Conservation (phyloP, 2,797 vertebrate species). For the Lithobates sylvaticus region DNA sequence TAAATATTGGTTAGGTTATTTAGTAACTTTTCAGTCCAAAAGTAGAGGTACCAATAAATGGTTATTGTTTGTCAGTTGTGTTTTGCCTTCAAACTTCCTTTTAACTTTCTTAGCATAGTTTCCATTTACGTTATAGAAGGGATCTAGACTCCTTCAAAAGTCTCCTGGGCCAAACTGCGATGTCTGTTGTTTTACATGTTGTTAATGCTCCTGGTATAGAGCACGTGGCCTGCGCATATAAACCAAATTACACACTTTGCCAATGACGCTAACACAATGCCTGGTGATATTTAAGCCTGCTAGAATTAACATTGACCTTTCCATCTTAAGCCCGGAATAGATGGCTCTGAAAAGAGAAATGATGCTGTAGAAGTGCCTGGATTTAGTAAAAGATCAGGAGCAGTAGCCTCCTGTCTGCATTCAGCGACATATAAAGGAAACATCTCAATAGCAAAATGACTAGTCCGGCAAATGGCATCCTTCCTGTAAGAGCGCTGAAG, state of each 20-base stretch:
- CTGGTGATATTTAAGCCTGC: not conserved
- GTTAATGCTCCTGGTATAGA: not conserved
- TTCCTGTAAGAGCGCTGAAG: not conserved
- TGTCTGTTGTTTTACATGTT: not conserved
- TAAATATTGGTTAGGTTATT: too few species aligned
- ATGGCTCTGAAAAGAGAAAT: not conserved
- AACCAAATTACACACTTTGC: not conserved
- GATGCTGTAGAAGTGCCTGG: not conserved
- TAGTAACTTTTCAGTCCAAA: too few species aligned
- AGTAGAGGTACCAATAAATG: too few species aligned
- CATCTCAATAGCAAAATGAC: not conserved
- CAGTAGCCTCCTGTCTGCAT: not conserved
- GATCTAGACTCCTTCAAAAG: too few species aligned
- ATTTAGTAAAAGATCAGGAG: not conserved
- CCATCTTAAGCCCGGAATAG: not conserved
- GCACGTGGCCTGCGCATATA: not conserved
- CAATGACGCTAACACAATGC: too few species aligned
- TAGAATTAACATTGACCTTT: constrained; percentile 4
- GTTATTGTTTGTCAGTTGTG: too few species aligned
- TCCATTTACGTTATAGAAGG: too few species aligned
- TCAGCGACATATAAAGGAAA: not conserved
- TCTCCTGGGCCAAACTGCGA: not conserved
- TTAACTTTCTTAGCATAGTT: too few species aligned
- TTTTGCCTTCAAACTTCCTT: too few species aligned
- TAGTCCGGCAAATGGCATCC: not conserved